Conservation (phyloP, 2,888 invertebrate genomes). For the Hydriomena furcata region DNA sequence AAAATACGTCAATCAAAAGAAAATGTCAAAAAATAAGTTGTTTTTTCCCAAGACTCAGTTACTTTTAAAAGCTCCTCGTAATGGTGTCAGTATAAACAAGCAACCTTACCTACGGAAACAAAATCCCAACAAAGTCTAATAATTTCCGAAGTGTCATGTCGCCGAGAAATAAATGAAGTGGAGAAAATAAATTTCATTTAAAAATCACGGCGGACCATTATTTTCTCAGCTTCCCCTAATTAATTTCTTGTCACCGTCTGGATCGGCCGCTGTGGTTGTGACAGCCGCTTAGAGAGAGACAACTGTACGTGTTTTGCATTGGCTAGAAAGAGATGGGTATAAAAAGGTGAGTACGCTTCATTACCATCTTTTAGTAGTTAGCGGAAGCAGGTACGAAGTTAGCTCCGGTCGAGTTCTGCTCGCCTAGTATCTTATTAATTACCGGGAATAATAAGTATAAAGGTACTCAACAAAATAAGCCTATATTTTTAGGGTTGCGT, state of each 20-base stretch:
- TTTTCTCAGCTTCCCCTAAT: constrained; percentile 80
- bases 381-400: constrained; percentile 74
- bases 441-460: constrained; percentile 35
- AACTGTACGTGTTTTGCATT: constrained; percentile 21
- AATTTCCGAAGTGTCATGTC: constrained; percentile 82
- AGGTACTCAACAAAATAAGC: not conserved
- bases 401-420: constrained; percentile 65
- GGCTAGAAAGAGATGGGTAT: constrained; percentile 48
- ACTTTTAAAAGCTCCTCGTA: constrained; percentile 25
- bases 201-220: constrained; percentile 81
- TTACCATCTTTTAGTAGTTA: constrained; percentile 80
- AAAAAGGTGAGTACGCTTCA: constrained; percentile 75
- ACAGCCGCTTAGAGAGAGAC: constrained; percentile 65
- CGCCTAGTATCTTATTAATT: constrained; percentile 74
- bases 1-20: too few relatives aligned
- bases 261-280: constrained; percentile 75
- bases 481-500: too few relatives aligned
- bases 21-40: too few relatives aligned
- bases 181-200: constrained; percentile 82
- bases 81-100: constrained; percentile 54
- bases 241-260: constrained; percentile 82
- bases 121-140: constrained; percentile 70
- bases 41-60: not conserved
- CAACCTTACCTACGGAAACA: constrained; percentile 61
- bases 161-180: constrained; percentile 80